These are phyloP conservation scores for Planococcus citri DNA, from an alignment of 1,140 invertebrate genomes.

Conservation along the genomic window DNA sequence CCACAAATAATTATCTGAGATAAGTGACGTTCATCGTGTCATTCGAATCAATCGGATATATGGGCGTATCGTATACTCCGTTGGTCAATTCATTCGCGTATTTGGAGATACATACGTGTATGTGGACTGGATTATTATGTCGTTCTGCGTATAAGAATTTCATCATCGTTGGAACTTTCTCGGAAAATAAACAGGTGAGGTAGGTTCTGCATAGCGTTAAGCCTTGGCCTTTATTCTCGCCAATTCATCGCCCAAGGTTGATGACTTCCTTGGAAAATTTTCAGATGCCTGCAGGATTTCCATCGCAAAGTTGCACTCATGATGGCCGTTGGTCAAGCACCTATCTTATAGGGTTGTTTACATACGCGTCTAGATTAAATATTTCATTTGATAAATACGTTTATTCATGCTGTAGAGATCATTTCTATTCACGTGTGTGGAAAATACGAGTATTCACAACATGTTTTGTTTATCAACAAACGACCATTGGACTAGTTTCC, in stretches of 20 bases:
- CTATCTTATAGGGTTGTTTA: not conserved
- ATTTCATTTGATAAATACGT: not conserved
- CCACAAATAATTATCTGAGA: no score
- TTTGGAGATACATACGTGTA: no score
- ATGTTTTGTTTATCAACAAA: no score
- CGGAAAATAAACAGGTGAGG: not conserved
- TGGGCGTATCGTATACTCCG: no score
- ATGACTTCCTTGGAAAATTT: slow-evolving; percentile 3
- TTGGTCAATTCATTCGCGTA: no score
- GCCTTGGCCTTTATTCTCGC: not conserved
- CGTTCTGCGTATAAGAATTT: not conserved
- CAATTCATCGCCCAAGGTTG: not conserved
- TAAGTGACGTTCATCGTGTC: no score
- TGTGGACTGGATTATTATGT: not conserved
- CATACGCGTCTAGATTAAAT: not conserved
- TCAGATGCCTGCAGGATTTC: not conserved
- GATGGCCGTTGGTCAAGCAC: not conserved
- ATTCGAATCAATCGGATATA: no score
- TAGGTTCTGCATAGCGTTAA: not conserved
- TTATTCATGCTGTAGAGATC: not conserved
- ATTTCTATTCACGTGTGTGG: no score
- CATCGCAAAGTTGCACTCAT: no score
- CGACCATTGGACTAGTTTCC: no score
- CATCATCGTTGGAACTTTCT: slow-evolving; percentile 2
- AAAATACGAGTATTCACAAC: no score